These are phyloP conservation scores for Cathartes aura DNA, from an alignment of 2,113 vertebrate species.

Conservation along the genomic window DNA sequence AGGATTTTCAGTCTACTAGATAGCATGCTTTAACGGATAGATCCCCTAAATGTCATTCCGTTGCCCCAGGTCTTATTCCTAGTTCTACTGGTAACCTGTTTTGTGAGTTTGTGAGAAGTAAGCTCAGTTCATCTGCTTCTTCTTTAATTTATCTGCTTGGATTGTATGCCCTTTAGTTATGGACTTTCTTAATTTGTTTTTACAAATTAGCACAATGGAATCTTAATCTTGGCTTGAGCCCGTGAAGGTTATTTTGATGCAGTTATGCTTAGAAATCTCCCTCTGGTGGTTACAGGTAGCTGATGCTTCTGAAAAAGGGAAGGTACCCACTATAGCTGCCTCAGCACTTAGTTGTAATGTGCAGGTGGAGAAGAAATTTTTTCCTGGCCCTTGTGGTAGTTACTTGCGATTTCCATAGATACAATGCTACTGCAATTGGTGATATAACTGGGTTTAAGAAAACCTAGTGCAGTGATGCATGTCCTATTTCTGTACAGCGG, in stretches of 20 bases:
- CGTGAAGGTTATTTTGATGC: not conserved
- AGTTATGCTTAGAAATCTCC: slow-evolving; percentile 2
- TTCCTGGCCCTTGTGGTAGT: not conserved
- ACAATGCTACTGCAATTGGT: no score
- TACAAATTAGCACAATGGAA: not conserved
- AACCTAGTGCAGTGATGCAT: not conserved
- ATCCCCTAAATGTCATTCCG: not conserved
- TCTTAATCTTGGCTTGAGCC: not conserved
- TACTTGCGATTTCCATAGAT: no score
- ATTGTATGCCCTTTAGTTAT: slow-evolving; percentile 32
- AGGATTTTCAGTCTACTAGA: not conserved
- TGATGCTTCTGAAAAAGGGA: not conserved
- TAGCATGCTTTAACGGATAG: not conserved
- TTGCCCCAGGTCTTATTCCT: not conserved
- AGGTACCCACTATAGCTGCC: not conserved
- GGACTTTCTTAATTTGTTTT: slow-evolving; percentile 16
- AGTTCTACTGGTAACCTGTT: not conserved
- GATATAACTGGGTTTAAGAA: not conserved
- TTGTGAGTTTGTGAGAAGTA: not conserved
- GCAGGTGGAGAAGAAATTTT: not conserved
- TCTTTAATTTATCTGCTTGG: slow-evolving; percentile 14
- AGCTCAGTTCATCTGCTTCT: not conserved
- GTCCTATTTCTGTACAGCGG: not conserved
- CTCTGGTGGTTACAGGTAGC: slow-evolving; percentile 14
- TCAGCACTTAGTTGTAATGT: not conserved